A percentile compares a stretch with the other conserved stretches of the same genome.
Evolutionary conservation across 2,797 vertebrate species (phyloP).

Genomic region (Chromis chromis): DNA sequence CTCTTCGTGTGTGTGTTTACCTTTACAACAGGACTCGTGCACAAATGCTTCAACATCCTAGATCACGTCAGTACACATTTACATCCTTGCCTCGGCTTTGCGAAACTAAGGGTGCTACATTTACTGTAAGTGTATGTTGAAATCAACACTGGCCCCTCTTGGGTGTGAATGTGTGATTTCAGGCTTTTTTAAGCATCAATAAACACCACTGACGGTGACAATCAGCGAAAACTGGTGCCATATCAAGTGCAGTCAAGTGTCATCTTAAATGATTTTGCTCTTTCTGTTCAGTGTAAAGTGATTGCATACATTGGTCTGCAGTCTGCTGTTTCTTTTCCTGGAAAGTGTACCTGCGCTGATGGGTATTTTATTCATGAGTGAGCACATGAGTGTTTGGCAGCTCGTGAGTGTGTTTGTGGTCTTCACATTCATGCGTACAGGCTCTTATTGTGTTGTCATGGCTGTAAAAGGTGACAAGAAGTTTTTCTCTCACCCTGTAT

Average conservation of each 20-base stretch:
- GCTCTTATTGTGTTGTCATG: slow-evolving; percentile 16
- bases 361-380: slow-evolving; percentile 66
- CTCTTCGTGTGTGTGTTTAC: slow-evolving; percentile 18
- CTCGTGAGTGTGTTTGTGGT: slow-evolving; percentile 14
- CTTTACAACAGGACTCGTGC: slow-evolving; percentile 14
- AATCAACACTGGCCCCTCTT: slow-evolving; percentile 61
- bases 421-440: slow-evolving; percentile 4
- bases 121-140: slow-evolving; percentile 47
- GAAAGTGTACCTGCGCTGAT: slow-evolving; percentile 62
- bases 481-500: neutral
- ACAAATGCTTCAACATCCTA: slow-evolving; percentile 20
- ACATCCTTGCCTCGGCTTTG: slow-evolving; percentile 18
- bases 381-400: slow-evolving; percentile 40
- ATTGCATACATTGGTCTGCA: slow-evolving; percentile 72
- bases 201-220: slow-evolving; percentile 72
- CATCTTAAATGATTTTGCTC: slow-evolving; percentile 75
- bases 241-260: slow-evolving; percentile 75
- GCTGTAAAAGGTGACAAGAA: slow-evolving; percentile 12
- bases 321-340: slow-evolving; percentile 54
- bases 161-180: slow-evolving; percentile 52
- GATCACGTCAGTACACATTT: slow-evolving; percentile 33
- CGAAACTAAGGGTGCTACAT: slow-evolving; percentile 36
- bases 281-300: slow-evolving; percentile 68
- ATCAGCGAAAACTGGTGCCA: slow-evolving; percentile 70
- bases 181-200: slow-evolving; percentile 69